Evolutionary conservation across 2,888 invertebrate genomes (phyloP).

Genomic region (Calliscelio sp.): DNA sequence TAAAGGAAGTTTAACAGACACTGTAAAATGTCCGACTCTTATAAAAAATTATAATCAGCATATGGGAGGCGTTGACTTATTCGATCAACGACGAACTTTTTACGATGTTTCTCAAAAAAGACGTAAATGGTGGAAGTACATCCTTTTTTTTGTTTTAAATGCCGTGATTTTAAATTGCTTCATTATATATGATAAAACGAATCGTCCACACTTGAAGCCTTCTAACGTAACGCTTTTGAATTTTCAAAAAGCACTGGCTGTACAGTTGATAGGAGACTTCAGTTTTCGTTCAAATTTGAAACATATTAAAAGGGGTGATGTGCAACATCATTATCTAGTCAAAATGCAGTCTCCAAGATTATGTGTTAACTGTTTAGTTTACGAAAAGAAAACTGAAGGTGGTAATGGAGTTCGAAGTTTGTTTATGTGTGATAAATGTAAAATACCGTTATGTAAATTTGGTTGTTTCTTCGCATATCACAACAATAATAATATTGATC

Average conservation of each 20-base stretch:
- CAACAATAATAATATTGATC: too few species aligned
- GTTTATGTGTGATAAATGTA: not conserved
- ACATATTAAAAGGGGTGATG: too few species aligned
- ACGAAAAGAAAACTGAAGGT: not conserved
- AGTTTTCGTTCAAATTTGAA: too few species aligned
- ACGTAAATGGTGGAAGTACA: constrained; percentile 21
- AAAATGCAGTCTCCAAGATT: not conserved
- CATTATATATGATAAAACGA: not conserved
- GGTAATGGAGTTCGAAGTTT: not conserved
- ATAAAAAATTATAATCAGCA: too few species aligned
- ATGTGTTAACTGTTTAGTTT: not conserved
- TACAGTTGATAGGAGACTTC: constrained; percentile 10
- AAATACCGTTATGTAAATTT: constrained; percentile 10
- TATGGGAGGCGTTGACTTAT: too few species aligned
- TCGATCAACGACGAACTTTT: not conserved
- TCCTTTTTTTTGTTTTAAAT: constrained; percentile 12
- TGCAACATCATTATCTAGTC: not conserved
- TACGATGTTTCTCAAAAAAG: not conserved
- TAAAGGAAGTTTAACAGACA: too few species aligned
- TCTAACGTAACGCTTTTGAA: not conserved
- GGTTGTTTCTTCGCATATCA: not conserved
- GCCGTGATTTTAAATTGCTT: not conserved
- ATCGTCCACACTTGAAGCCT: constrained; percentile 1
- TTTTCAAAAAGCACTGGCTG: not conserved
- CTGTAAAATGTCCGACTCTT: too few species aligned